A percentile compares a stretch with the other conserved stretches of the same genome.
These are phyloP conservation scores for Macropodus opercularis DNA, from an alignment of 2,797 vertebrate genomes.

Conservation along the genomic window DNA sequence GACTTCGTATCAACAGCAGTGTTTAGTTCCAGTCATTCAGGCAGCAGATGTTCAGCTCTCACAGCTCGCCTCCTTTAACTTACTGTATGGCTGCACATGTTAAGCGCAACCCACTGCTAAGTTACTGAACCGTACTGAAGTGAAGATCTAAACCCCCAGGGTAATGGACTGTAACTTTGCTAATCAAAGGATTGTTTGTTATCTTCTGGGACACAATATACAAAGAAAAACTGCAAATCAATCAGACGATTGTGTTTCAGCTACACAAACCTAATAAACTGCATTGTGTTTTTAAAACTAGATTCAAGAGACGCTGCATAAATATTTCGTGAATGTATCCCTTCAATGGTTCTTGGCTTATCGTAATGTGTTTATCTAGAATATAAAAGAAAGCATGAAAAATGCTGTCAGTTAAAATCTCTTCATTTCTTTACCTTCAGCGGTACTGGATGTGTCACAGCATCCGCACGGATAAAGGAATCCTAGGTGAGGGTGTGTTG, in stretches of 20 bases:
- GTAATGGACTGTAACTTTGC: background rate
- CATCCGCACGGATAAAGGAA: constrained; percentile 35
- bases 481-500: constrained; percentile 41
- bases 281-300: constrained; percentile 15
- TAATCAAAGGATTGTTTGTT: constrained; percentile 16
- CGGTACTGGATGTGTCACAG: constrained; percentile 43
- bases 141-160: background rate
- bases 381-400: constrained; percentile 34
- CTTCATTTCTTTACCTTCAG: constrained; percentile 45
- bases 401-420: constrained; percentile 34
- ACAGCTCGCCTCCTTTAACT: background rate
- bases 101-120: constrained; percentile 21
- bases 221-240: constrained; percentile 22
- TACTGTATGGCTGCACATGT: constrained; percentile 20
- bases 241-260: constrained; percentile 13
- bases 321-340: constrained; percentile 39
- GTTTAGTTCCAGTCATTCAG: constrained; percentile 9
- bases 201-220: constrained; percentile 24
- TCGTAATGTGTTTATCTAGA: constrained; percentile 28
- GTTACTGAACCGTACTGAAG: constrained; percentile 18
- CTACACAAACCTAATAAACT: constrained; percentile 29
- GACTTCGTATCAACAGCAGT: constrained; percentile 14
- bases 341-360: constrained; percentile 46
- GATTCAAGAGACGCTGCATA: constrained; percentile 43
- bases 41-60: constrained; percentile 23